Conservation (phyloP, 2,113 vertebrate species). For the Hippocampus guttulatus region DNA sequence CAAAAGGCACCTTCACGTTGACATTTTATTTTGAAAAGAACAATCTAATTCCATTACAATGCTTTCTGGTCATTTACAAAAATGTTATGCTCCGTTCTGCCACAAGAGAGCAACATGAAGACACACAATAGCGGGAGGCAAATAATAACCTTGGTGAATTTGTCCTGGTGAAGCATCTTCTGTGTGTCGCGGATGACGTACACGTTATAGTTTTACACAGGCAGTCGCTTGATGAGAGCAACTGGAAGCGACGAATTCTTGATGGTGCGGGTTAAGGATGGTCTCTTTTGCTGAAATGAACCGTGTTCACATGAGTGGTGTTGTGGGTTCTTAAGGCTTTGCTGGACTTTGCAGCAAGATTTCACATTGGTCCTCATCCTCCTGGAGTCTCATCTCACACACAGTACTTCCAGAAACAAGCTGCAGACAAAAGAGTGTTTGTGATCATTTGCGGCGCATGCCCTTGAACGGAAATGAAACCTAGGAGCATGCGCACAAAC, state of each 20-base stretch:
- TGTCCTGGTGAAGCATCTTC: constrained; percentile 35
- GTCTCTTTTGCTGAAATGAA: constrained; percentile 50
- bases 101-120: constrained; percentile 48
- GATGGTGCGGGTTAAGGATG: constrained; percentile 21
- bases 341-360: constrained; percentile 59
- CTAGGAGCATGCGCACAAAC: neutral
- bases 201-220: constrained; percentile 24
- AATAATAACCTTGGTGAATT: constrained; percentile 25
- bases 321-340: constrained; percentile 61
- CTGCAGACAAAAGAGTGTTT: constrained; percentile 36
- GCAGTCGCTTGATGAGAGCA: constrained; percentile 16
- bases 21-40: constrained; percentile 32
- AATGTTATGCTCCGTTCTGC: constrained; percentile 9
- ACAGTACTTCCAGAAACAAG: constrained; percentile 78
- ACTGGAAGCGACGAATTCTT: constrained; percentile 14
- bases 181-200: constrained; percentile 38
- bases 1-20: constrained; percentile 14
- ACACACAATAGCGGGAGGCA: constrained; percentile 24
- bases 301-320: constrained; percentile 40
- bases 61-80: neutral
- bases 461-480: neutral
- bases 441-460: neutral
- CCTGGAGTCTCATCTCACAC: constrained; percentile 52
- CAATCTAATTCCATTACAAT: constrained; percentile 19
- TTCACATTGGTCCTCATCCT: constrained; percentile 34